Conservation (phyloP, 2,888 invertebrate genomes). For the Caenorhabditis doughertyi region DNA sequence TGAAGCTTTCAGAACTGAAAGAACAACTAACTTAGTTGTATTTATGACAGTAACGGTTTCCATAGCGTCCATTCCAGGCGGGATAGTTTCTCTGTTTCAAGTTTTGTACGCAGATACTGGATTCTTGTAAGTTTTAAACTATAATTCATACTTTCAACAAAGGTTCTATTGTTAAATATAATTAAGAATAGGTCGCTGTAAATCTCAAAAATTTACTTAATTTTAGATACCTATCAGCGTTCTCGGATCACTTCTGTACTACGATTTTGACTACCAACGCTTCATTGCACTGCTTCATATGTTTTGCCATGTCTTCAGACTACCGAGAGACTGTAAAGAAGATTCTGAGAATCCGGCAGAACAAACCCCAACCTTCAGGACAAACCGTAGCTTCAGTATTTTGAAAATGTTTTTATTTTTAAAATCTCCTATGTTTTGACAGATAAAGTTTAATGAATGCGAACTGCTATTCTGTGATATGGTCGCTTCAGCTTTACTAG, state of each 20-base stretch:
- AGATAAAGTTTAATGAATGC: too few relatives aligned
- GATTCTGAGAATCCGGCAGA: not conserved
- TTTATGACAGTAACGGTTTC: conserved; percentile 7
- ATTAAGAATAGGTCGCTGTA: too few relatives aligned
- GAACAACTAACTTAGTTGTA: conserved; percentile 2
- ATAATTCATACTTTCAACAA: too few relatives aligned
- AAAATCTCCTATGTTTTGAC: too few relatives aligned
- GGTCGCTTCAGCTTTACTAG: too few relatives aligned
- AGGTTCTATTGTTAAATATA: too few relatives aligned
- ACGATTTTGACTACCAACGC: not conserved
- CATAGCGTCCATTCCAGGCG: conserved; percentile 11
- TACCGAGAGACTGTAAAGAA: not conserved
- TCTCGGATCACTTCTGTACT: not conserved
- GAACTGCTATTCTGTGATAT: too few relatives aligned
- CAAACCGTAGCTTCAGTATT: too few relatives aligned
- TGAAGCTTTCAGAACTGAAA: conserved; percentile 12
- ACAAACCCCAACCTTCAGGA: not conserved
- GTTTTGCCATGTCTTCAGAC: not conserved
- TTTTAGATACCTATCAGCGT: not conserved
- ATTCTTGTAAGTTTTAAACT: conserved; percentile 17
- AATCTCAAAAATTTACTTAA: too few relatives aligned
- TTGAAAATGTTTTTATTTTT: too few relatives aligned
- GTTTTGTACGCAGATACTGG: conserved; percentile 16
- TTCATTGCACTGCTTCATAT: not conserved
- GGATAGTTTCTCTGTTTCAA: not conserved